Conservation (phyloP, 2,113 vertebrate species). For the Cyprinodon variegatus region DNA sequence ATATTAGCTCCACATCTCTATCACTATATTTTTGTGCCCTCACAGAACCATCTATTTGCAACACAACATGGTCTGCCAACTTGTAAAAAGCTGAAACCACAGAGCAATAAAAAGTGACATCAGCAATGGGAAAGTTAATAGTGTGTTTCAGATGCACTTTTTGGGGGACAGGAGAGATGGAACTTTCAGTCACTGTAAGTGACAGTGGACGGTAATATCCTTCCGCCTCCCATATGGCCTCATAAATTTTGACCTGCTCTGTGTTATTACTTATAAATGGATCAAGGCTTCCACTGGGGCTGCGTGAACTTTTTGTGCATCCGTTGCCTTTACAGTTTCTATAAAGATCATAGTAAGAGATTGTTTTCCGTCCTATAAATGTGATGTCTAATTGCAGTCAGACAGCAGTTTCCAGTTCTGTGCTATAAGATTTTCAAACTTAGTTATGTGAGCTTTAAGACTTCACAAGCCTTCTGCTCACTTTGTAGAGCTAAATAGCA, state of each 20-base stretch:
- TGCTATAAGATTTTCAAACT: constrained; percentile 35
- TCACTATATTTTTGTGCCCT: constrained; percentile 62
- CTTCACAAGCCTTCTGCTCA: constrained; percentile 44
- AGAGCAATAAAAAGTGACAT: constrained; percentile 75
- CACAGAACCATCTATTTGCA: constrained; percentile 66
- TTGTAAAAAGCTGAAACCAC: constrained; percentile 62
- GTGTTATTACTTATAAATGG: constrained; percentile 61
- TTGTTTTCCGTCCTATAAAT: constrained; percentile 48
- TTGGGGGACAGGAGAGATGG: constrained; percentile 49
- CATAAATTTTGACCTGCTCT: constrained; percentile 55
- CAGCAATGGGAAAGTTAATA: constrained; percentile 75
- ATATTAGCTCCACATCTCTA: constrained; percentile 66
- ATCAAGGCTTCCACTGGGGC: constrained; percentile 19
- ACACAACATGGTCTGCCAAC: constrained; percentile 60
- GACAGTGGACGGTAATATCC: constrained; percentile 59
- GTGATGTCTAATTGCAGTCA: constrained; percentile 38
- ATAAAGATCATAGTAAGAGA: constrained; percentile 44
- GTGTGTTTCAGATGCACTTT: constrained; percentile 76
- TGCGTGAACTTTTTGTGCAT: constrained; percentile 9
- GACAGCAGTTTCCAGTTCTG: constrained; percentile 18
- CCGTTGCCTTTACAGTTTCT: constrained; percentile 24
- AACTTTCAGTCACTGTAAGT: constrained; percentile 67
- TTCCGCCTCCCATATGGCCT: constrained; percentile 47
- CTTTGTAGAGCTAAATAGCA: constrained; percentile 52
- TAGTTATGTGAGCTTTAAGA: constrained; percentile 21